phyloP scores from a whole-genome alignment of 2,888 invertebrate species.

The Troglohyphantes excavatus region DNA sequence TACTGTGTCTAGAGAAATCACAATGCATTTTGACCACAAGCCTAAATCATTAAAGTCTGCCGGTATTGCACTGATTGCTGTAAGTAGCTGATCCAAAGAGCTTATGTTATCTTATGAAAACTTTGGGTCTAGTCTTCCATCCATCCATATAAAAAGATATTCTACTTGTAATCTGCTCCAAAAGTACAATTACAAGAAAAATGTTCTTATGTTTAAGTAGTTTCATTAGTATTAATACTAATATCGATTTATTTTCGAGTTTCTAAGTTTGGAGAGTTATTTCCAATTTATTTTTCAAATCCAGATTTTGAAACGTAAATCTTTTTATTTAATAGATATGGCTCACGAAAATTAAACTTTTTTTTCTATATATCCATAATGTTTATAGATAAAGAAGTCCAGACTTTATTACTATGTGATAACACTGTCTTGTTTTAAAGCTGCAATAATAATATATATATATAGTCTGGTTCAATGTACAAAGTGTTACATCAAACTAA shows the following conservation, averaged over 20 bases:
- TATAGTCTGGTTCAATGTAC: conserved; percentile 35
- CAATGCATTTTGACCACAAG: conserved; percentile 82
- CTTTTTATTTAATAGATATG: too few species aligned
- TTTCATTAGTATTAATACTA: not conserved
- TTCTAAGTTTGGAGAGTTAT: not conserved
- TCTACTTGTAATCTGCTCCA: too few species aligned
- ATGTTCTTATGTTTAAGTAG: not conserved
- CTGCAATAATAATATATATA: conserved; percentile 5
- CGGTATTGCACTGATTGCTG: conserved; percentile 82
- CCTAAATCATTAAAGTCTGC: conserved; percentile 82
- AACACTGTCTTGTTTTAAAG: conserved; percentile 24
- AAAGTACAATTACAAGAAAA: too few species aligned
- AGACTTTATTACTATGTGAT: conserved; percentile 23
- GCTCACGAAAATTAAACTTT: too few species aligned
- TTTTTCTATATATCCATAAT: too few species aligned
- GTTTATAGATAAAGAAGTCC: not conserved
- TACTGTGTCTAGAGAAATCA: conserved; percentile 82
- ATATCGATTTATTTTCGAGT: conserved; percentile 4
- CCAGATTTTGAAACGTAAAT: too few species aligned
- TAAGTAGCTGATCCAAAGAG: conserved; percentile 81
- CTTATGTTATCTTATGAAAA: conserved; percentile 59
- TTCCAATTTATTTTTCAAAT: not conserved
- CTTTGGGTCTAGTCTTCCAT: conserved; percentile 76
- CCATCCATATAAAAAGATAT: conserved; percentile 8
- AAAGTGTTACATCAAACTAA: conserved; percentile 37